A percentile compares a stretch with the other conserved stretches of the same genome.
phyloP scores from a whole-genome alignment of 2,888 invertebrate species.

The Listrodromus nycthemerus region DNA sequence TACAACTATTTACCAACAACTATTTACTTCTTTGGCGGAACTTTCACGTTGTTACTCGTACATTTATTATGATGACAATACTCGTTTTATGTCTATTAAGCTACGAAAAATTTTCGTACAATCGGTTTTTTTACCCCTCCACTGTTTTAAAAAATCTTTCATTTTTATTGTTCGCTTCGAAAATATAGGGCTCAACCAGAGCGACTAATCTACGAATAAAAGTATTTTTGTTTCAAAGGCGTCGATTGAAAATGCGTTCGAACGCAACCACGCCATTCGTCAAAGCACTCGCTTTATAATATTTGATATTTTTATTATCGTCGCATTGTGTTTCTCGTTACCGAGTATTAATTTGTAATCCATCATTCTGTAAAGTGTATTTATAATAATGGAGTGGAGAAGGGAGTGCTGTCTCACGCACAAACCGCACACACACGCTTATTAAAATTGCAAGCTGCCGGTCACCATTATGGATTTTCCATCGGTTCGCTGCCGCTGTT shows the following conservation, averaged over 20 bases:
- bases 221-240: neutral
- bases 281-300: too few species aligned
- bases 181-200: neutral
- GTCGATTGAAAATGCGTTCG: neutral
- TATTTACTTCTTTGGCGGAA: too few species aligned
- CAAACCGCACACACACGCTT: neutral
- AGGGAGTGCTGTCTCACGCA: neutral
- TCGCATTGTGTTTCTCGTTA: neutral
- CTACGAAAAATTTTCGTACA: too few species aligned
- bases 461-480: slow-evolving; percentile 57
- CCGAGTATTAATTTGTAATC: neutral
- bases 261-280: neutral
- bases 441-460: slow-evolving; percentile 11
- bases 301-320: neutral
- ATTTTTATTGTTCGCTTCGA: neutral
- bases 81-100: too few species aligned
- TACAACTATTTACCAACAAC: too few species aligned
- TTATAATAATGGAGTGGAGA: neutral
- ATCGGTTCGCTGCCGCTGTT: slow-evolving; percentile 15
- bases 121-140: too few species aligned
- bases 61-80: too few species aligned
- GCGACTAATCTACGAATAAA: neutral
- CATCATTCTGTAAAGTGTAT: neutral
- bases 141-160: too few species aligned
- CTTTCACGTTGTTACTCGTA: too few species aligned